Conservation (phyloP, 2,113 vertebrate species). For the Dissostichus mawsoni region DNA sequence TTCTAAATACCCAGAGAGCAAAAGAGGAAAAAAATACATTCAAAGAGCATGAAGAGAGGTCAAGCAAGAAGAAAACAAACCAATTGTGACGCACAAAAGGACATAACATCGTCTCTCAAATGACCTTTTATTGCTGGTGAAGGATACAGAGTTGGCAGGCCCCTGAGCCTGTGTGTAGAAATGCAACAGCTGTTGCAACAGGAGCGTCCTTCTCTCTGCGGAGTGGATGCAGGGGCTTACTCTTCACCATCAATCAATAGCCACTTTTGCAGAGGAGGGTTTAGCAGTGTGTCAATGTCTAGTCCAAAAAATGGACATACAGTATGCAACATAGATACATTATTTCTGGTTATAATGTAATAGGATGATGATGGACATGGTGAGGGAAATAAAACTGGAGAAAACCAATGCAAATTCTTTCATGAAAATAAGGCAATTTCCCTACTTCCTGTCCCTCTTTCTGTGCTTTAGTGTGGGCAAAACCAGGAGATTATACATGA, state of each 20-base stretch:
- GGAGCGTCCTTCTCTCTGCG: constrained; percentile 39
- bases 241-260: constrained; percentile 47
- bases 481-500: constrained; percentile 6
- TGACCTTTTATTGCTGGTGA: constrained; percentile 75
- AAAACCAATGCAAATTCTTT: constrained; percentile 21
- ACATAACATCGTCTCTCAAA: constrained; percentile 69
- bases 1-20: constrained; percentile 33
- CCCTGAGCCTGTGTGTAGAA: constrained; percentile 63
- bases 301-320: constrained; percentile 24
- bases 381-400: background rate
- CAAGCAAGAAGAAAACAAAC: constrained; percentile 11
- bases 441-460: background rate
- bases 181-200: constrained; percentile 40
- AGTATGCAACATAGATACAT: constrained; percentile 6
- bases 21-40: constrained; percentile 14
- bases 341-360: constrained; percentile 7
- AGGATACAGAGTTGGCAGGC: constrained; percentile 71
- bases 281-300: constrained; percentile 3
- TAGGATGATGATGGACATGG: background rate
- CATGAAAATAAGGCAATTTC: background rate
- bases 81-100: constrained; percentile 66
- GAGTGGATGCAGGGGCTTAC: constrained; percentile 30
- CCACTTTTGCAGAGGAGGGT: constrained; percentile 24
- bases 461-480: background rate
- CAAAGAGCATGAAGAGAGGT: constrained; percentile 43